A percentile compares a stretch with the other conserved stretches of the same genome.
Evolutionary conservation across 1,140 invertebrate species (phyloP).

Genomic region (Ceratina calcarata): DNA sequence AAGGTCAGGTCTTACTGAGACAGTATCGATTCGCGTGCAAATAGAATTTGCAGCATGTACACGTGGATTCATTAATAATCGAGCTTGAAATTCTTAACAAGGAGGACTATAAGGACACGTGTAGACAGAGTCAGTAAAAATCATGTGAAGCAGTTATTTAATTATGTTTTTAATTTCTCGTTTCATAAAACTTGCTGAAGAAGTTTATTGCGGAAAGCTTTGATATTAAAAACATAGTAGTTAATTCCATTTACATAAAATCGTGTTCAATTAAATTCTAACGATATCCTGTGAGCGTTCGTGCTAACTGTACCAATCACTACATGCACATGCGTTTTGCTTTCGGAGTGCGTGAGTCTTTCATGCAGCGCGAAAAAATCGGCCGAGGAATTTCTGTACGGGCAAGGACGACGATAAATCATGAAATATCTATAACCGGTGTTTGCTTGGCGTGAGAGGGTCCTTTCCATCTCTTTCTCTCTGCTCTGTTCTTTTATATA

Average conservation of each 20-base stretch:
- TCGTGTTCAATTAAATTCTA: constrained; percentile 2
- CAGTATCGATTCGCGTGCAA: not conserved
- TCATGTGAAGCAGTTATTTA: too few relatives aligned
- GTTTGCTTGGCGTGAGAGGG: constrained; percentile 1
- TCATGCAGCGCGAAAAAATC: constrained; percentile 36
- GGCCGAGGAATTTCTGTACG: constrained; percentile 49
- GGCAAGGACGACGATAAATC: constrained; percentile 64
- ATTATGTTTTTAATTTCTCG: too few relatives aligned
- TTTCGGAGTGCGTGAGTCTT: not conserved
- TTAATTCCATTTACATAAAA: too few relatives aligned
- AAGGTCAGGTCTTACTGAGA: not conserved
- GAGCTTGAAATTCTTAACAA: not conserved
- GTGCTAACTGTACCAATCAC: not conserved
- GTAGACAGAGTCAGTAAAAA: too few relatives aligned
- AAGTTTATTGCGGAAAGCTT: too few relatives aligned
- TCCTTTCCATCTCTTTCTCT: constrained; percentile 1
- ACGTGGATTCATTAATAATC: not conserved
- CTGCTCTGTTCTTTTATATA: constrained; percentile 42
- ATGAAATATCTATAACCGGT: constrained; percentile 58
- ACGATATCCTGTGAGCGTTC: constrained; percentile 9
- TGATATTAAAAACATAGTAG: too few relatives aligned
- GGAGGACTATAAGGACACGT: not conserved
- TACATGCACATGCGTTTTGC: not conserved
- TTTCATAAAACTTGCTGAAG: too few relatives aligned
- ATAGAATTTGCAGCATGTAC: constrained; percentile 7